These are phyloP conservation scores for Danionella cerebrum DNA, from an alignment of 2,113 vertebrate species.

Conservation along the genomic window DNA sequence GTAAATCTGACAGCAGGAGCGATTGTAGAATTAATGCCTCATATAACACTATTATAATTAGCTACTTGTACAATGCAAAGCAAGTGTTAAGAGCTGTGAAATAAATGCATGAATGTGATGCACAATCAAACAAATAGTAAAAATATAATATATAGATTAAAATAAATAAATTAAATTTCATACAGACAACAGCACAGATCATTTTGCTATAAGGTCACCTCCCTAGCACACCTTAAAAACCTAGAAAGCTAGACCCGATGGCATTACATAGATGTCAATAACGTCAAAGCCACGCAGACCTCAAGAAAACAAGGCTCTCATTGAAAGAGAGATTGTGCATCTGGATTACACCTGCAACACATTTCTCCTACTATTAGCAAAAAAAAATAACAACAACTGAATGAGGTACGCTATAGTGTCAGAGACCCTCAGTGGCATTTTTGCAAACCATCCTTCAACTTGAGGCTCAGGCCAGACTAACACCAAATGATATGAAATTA, in stretches of 20 bases:
- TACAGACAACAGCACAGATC: constrained; percentile 48
- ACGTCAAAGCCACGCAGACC: background rate
- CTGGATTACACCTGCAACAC: background rate
- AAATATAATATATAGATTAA: constrained; percentile 66
- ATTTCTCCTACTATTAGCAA: constrained; percentile 3
- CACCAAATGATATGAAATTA: background rate
- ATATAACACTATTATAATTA: constrained; percentile 59
- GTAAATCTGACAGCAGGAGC: constrained; percentile 58
- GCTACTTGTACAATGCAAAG: constrained; percentile 61
- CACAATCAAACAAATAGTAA: constrained; percentile 64
- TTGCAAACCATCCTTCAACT: background rate
- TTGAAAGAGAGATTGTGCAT: no score
- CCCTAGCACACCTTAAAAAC: constrained; percentile 46
- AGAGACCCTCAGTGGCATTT: background rate
- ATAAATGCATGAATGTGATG: constrained; percentile 67
- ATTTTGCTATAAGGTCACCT: constrained; percentile 47
- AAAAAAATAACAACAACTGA: no score
- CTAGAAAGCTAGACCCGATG: constrained; percentile 31
- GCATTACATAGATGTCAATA: constrained; percentile 33
- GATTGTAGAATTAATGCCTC: constrained; percentile 61
- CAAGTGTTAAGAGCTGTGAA: constrained; percentile 62
- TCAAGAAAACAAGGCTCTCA: background rate
- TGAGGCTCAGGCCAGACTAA: background rate
- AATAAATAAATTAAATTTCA: constrained; percentile 70
- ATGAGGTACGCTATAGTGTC: constrained; percentile 5